Evolutionary conservation across 2,888 invertebrate genomes (phyloP), one percentile per base, ranked within the genome.

Genomic region (Ecliptopera silaceata): DNA sequence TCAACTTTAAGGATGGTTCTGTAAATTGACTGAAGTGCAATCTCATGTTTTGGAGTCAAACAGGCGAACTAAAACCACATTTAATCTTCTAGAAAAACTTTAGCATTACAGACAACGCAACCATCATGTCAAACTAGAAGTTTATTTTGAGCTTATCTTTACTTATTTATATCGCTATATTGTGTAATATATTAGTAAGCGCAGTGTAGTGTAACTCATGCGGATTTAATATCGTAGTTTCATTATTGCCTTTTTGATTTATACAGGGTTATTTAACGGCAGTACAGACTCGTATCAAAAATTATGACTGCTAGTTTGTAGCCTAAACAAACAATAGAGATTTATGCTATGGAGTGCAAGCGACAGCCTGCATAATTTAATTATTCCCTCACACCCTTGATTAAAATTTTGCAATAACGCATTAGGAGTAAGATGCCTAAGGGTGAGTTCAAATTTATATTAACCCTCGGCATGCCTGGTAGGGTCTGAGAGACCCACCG

Each of bases 331-430:
- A 85, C 79, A 70, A 63, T 46, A 61, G 68, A 82, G 86, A 90
- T 91, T 90, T 88, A 89, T 85, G 82, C 75, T 74, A 66, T 71
- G 65, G 85, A 88, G 84, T 91, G 90, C 89, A 90, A 86, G 84
- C 83, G 91, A 89, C 89, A 88, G 88, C 76, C 79, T 89, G 89
- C 88, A 89, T 89, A 91, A 89, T 89, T 88, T 88, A 88, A 88
- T 89, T 86, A 88, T 82, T 77, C 74, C 71, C 80, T 84, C 82
- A 88, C 86, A 81, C 89, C 88, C 89, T 86, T 89, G 86, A 90
- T 90, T 91, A 91, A 88, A 91, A 89, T 88, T 87, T 87, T 79
- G 86, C 83, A 85, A 83, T 87, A 85, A 86, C 82, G 84, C 88
- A 86, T 88, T 87, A 86, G 75, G 72, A 76, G 80, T 54, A 36